These are phyloP conservation scores for Drosophila pruinosa DNA, from an alignment of 1,140 invertebrate species.

Conservation along the genomic window DNA sequence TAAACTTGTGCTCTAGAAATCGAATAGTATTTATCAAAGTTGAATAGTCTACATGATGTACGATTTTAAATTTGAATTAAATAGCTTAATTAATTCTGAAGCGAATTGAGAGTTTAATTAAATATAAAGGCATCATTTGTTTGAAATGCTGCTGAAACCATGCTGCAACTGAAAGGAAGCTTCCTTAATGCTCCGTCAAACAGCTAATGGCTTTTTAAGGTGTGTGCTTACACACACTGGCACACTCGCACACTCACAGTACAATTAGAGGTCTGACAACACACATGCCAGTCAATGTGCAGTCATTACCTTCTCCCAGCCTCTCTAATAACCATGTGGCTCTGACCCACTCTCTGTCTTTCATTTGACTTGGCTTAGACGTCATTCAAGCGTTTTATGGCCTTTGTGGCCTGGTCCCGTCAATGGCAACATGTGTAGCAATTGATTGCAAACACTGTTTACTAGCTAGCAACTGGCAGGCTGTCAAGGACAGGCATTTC, in stretches of 20 bases:
- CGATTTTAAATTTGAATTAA: too few relatives aligned
- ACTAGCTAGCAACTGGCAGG: slow-evolving; percentile 4
- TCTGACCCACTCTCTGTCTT: not conserved
- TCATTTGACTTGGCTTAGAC: not conserved
- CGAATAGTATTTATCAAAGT: not conserved
- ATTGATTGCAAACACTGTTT: slow-evolving; percentile 62
- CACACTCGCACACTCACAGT: too few relatives aligned
- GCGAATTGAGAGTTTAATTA: too few relatives aligned
- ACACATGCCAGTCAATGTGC: not conserved
- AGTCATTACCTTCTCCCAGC: not conserved
- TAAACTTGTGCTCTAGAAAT: too few relatives aligned
- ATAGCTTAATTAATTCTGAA: too few relatives aligned
- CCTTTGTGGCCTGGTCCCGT: slow-evolving; percentile 41
- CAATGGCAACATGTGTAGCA: slow-evolving; percentile 57
- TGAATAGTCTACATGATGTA: too few relatives aligned
- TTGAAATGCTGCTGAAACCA: too few relatives aligned
- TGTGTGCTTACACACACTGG: not conserved
- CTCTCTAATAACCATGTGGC: slow-evolving; percentile 6
- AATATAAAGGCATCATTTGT: too few relatives aligned
- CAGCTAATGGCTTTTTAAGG: not conserved
- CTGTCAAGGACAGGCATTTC: not conserved
- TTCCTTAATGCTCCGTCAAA: not conserved
- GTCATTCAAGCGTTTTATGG: slow-evolving; percentile 51
- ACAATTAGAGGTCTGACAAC: not conserved
- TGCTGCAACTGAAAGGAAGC: too few relatives aligned